Evolutionary conservation across 2,113 vertebrate genomes (phyloP).

Genomic region (Platysteira castanea): DNA sequence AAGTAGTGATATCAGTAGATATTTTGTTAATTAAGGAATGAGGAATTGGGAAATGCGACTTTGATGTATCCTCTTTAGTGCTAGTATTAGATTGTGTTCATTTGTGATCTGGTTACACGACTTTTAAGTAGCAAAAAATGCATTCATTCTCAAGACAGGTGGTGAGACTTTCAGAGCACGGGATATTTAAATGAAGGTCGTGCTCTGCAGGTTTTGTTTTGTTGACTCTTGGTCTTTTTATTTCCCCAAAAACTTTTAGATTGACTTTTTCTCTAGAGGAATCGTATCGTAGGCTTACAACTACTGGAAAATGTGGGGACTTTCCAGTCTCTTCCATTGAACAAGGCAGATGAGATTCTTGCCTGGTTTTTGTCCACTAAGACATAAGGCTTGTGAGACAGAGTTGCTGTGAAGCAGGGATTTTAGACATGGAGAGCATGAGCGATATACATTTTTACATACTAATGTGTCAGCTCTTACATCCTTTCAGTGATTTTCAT

Average conservation of each 20-base stretch:
- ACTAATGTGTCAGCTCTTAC: not conserved
- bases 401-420: not conserved
- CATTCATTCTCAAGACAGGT: not conserved
- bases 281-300: not conserved
- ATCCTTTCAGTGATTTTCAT: not conserved
- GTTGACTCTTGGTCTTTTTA: not conserved
- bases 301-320: not conserved
- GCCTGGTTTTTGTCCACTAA: not conserved
- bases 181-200: not conserved
- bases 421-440: not conserved
- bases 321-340: not conserved
- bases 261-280: not conserved
- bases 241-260: not conserved
- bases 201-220: not conserved
- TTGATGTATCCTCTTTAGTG: not conserved
- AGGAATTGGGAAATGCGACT: fast-evolving
- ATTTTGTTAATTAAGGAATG: not conserved
- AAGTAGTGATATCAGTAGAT: not conserved
- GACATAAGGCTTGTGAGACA: not conserved
- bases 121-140: not conserved
- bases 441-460: not conserved
- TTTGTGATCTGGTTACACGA: not conserved
- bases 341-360: not conserved
- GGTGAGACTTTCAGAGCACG: not conserved
- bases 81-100: not conserved